Percentiles rank a stretch among this genome's conserved stretches.
These are phyloP conservation scores for Rhincodon typus DNA, from an alignment of 2,797 vertebrate genomes.

Conservation along the genomic window DNA sequence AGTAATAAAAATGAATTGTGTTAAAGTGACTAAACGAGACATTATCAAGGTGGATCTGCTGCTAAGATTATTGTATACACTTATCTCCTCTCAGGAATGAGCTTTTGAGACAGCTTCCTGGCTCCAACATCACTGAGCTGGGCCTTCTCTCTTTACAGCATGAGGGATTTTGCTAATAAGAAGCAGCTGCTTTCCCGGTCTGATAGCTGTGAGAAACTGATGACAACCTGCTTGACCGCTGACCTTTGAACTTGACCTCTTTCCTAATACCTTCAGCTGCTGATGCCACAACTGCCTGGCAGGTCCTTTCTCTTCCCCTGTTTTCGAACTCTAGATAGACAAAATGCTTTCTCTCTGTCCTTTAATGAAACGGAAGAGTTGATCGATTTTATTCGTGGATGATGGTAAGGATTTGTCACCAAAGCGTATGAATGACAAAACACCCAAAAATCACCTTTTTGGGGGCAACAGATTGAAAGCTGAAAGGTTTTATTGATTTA, in stretches of 20 bases:
- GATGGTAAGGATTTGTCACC: constrained; percentile 97
- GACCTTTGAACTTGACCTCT: constrained; percentile 77
- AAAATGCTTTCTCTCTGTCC: constrained; percentile 95
- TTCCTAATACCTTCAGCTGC: constrained; percentile 78
- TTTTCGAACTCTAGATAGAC: constrained; percentile 49
- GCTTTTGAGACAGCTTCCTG: not conserved
- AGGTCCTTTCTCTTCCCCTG: constrained; percentile 69
- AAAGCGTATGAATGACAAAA: constrained; percentile 97
- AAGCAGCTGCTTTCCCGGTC: constrained; percentile 65
- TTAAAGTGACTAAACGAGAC: too few species aligned
- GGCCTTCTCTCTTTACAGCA: constrained; percentile 47
- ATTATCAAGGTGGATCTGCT: not conserved
- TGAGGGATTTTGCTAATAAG: constrained; percentile 54
- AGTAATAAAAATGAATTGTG: not conserved
- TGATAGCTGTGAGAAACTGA: constrained; percentile 64
- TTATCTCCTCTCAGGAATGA: not conserved
- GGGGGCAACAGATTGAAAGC: constrained; percentile 83
- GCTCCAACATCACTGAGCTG: not conserved
- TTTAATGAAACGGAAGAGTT: constrained; percentile 80
- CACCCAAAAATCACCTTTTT: constrained; percentile 72
- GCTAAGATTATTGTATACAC: not conserved
- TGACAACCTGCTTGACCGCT: constrained; percentile 67
- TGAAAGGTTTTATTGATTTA: constrained; percentile 92
- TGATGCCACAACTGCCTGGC: constrained; percentile 68
- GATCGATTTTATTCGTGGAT: constrained; percentile 92